Conservation (phyloP, 1,140 invertebrate species). For the Orussus abietinus region DNA sequence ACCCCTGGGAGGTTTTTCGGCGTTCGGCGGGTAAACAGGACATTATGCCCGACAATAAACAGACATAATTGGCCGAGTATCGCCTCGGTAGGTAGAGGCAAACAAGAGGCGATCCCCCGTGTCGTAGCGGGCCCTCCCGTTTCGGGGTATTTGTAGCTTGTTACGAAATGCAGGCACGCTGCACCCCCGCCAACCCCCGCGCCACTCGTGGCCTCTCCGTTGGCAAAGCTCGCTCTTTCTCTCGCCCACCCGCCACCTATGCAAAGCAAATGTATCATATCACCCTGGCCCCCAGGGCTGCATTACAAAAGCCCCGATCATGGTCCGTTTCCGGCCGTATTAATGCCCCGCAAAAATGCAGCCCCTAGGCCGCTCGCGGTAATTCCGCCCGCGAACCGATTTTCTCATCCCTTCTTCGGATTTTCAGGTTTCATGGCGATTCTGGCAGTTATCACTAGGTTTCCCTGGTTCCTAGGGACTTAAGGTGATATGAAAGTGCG, state of each 20-base stretch:
- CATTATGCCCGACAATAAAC: conserved; percentile 26
- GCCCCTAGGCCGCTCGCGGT: conserved; percentile 3
- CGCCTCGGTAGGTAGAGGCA: conserved; percentile 29
- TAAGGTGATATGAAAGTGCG: too few species aligned
- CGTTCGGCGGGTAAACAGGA: conserved; percentile 8
- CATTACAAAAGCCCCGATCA: conserved; percentile 46
- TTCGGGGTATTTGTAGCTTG: conserved; percentile 30
- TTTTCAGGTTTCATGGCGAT: too few species aligned
- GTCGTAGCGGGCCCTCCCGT: conserved; percentile 13
- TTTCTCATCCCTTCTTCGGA: too few species aligned
- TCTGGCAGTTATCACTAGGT: too few species aligned
- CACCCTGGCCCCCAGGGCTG: conserved; percentile 42
- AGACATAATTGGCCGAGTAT: conserved; percentile 37
- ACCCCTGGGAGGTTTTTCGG: too few species aligned
- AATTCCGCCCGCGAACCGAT: conserved; percentile 3
- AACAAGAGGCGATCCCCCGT: conserved; percentile 25
- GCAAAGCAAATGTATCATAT: conserved; percentile 45
- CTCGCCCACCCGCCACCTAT: conserved; percentile 13
- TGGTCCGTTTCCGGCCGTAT: conserved; percentile 39
- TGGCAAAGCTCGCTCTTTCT: conserved; percentile 2
- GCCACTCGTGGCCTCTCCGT: conserved; percentile 2
- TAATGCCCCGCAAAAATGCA: conserved; percentile 41
- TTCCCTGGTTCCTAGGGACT: too few species aligned
- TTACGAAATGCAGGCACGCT: conserved; percentile 31
- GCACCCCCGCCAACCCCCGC: conserved; percentile 12